Evolutionary conservation across 2,888 invertebrate genomes (phyloP).

Genomic region (Platycnemis pennipes): DNA sequence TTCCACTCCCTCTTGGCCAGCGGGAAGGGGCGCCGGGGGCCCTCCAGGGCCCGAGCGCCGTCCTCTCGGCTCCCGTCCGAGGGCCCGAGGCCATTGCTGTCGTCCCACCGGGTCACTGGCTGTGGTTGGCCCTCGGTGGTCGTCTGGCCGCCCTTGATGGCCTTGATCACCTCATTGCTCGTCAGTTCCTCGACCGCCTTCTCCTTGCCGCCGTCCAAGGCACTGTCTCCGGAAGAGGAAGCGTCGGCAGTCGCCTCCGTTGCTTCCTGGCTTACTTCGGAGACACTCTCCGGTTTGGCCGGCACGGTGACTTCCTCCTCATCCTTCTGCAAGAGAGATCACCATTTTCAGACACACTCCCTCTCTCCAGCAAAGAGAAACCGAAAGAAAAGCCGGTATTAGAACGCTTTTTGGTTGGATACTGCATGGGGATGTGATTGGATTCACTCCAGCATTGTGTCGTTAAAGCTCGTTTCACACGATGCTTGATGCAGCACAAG

Average conservation of each 20-base stretch:
- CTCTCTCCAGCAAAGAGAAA: too few relatives aligned
- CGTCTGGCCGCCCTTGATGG: neutral
- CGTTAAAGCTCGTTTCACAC: too few relatives aligned
- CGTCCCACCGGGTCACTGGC: neutral
- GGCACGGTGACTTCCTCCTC: neutral
- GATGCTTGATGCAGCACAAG: too few relatives aligned
- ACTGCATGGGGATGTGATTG: too few relatives aligned
- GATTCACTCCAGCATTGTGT: too few relatives aligned
- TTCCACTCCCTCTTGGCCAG: constrained; percentile 74
- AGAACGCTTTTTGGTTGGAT: too few relatives aligned
- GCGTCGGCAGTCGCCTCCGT: neutral
- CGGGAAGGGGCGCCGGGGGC: constrained; percentile 30
- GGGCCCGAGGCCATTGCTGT: neutral
- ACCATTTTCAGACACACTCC: neutral
- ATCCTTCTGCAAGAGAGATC: neutral
- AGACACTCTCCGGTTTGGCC: neutral
- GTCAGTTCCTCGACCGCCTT: neutral
- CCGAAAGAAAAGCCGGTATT: too few relatives aligned
- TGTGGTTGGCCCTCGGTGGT: neutral
- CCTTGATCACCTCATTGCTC: neutral
- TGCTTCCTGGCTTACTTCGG: neutral
- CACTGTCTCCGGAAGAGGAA: neutral
- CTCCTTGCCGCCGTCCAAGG: neutral
- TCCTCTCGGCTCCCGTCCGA: neutral
- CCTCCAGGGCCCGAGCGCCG: neutral